phyloP scores from a whole-genome alignment of 2,888 invertebrate species.

The Erannis defoliaria region DNA sequence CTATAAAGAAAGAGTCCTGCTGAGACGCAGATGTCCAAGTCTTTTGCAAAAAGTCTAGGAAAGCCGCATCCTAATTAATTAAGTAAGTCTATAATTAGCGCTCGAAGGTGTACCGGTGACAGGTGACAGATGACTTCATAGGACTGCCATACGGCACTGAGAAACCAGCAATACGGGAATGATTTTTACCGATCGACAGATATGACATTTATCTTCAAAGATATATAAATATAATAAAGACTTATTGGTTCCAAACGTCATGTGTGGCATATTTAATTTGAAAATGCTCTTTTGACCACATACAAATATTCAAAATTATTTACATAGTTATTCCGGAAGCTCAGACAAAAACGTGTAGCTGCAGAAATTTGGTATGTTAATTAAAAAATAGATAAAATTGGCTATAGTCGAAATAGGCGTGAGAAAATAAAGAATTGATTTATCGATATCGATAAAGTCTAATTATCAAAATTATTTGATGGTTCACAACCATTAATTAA shows the following conservation, averaged over 20 bases:
- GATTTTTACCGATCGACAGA: too few relatives aligned
- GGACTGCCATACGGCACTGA: not conserved
- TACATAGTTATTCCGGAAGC: not conserved
- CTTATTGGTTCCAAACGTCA: too few relatives aligned
- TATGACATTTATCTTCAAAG: not conserved
- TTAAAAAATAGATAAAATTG: not conserved
- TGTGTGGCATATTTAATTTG: too few relatives aligned
- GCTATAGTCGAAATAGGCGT: not conserved
- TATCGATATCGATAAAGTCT: too few relatives aligned
- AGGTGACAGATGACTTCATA: slow-evolving; percentile 21
- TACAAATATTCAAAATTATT: too few relatives aligned
- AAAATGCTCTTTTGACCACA: too few relatives aligned
- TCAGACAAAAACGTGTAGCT: too few relatives aligned
- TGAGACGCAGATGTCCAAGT: slow-evolving; percentile 1
- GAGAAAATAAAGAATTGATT: not conserved
- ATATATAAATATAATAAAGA: too few relatives aligned
- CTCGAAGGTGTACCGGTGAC: slow-evolving; percentile 10
- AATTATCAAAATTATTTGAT: too few relatives aligned
- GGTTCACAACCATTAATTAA: too few relatives aligned
- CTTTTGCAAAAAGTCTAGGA: slow-evolving; percentile 9
- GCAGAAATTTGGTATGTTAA: too few relatives aligned
- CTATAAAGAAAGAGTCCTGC: not conserved
- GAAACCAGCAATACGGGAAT: too few relatives aligned
- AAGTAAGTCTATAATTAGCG: slow-evolving; percentile 17
- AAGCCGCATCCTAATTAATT: slow-evolving; percentile 21